A percentile compares a stretch with the other conserved stretches of the same genome.
Conservation (phyloP, 2,113 vertebrate genomes). For the Trichechus manatus region DNA sequence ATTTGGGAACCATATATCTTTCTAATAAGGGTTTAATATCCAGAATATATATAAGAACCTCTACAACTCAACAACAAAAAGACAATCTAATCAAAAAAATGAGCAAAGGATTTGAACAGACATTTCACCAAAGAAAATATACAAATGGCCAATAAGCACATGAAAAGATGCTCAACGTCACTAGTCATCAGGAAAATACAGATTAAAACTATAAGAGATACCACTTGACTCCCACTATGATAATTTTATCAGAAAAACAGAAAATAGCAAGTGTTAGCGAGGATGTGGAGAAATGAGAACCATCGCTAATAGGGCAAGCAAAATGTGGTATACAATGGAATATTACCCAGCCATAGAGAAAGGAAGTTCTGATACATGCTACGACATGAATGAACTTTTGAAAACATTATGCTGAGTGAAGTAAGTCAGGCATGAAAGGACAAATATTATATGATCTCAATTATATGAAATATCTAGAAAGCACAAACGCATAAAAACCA, state of each 20-base stretch:
- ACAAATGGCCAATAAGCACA: background rate
- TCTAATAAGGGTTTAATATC: background rate
- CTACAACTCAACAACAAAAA: background rate
- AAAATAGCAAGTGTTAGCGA: background rate
- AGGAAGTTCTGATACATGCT: background rate
- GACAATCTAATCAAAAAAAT: background rate
- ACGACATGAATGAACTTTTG: background rate
- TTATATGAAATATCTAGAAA: background rate
- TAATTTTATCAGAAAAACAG: background rate
- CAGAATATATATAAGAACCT: background rate
- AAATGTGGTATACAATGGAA: background rate
- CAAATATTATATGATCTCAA: background rate
- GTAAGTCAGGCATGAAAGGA: background rate
- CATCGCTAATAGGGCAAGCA: background rate
- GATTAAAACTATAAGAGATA: background rate
- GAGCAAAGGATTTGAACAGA: background rate
- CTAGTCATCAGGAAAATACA: background rate
- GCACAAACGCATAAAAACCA: background rate
- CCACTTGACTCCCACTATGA: background rate
- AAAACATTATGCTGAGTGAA: background rate
- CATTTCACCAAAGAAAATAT: background rate
- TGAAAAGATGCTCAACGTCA: background rate
- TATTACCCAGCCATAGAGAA: background rate
- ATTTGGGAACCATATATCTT: background rate
- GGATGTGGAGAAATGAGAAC: background rate